A percentile compares a stretch with the other conserved stretches of the same genome.
These are phyloP conservation scores for Zapornia atra DNA, from an alignment of 2,113 vertebrate genomes.

Conservation along the genomic window DNA sequence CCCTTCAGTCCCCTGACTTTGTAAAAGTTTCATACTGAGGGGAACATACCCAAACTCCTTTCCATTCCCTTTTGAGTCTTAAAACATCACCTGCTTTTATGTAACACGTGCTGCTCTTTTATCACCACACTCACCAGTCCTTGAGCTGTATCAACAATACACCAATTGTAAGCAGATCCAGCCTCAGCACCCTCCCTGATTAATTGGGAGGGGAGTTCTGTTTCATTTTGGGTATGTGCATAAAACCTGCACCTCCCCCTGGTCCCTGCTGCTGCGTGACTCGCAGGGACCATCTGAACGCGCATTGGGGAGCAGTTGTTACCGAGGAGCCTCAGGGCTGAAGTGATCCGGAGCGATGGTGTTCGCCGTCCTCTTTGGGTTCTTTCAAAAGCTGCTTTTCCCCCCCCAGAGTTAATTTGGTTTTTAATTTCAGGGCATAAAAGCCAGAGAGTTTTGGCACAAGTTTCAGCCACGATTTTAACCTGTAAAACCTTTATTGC, in stretches of 20 bases:
- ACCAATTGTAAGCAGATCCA: neutral
- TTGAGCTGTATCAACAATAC: slow-evolving; percentile 13
- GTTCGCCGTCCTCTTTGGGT: neutral
- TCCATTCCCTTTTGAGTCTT: neutral
- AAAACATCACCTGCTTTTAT: slow-evolving; percentile 21
- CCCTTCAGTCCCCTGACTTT: neutral
- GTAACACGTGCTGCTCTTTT: slow-evolving; percentile 35
- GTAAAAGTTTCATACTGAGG: neutral
- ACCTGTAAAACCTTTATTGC: neutral
- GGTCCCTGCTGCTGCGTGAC: neutral
- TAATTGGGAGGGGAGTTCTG: neutral
- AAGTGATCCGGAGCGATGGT: neutral
- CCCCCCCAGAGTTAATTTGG: neutral
- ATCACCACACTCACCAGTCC: neutral
- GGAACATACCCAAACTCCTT: neutral
- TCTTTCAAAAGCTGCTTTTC: neutral
- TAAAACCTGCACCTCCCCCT: neutral
- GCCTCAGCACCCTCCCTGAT: neutral
- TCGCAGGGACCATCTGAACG: neutral
- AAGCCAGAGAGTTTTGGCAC: neutral
- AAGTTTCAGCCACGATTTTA: neutral
- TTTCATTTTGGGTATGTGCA: neutral
- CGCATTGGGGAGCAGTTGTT: neutral
- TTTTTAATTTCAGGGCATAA: neutral
- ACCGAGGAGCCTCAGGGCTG: neutral